A percentile compares a stretch with the other conserved stretches of the same genome.
Evolutionary conservation across 2,113 vertebrate species (phyloP).

Genomic region (Uria aalge): DNA sequence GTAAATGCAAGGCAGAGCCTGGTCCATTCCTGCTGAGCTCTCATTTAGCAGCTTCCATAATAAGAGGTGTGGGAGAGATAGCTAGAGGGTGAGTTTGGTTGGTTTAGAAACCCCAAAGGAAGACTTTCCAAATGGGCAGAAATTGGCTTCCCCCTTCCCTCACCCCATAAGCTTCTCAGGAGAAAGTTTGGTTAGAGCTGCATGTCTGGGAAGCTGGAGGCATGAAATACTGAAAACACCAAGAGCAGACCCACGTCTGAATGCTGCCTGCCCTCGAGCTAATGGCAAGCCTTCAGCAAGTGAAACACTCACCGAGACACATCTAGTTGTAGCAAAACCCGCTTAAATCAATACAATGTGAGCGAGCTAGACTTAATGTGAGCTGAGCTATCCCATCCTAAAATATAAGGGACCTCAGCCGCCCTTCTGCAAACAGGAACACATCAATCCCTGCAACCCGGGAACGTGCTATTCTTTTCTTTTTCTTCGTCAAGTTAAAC

Average conservation of each 20-base stretch:
- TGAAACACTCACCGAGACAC: not conserved
- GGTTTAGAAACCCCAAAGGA: not conserved
- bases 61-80: not conserved
- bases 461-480: not conserved
- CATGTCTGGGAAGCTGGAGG: not conserved
- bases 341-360: not conserved
- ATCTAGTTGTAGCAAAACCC: not conserved
- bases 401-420: not conserved
- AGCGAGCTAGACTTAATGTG: not conserved
- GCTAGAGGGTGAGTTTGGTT: not conserved
- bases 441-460: not conserved
- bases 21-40: not conserved
- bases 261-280: rapidly evolving
- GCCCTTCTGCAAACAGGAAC: not conserved
- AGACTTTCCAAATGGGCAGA: not conserved
- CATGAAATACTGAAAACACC: not conserved
- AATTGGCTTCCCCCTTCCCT: not conserved
- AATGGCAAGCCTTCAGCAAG: not conserved
- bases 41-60: not conserved
- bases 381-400: not conserved
- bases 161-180: rapidly evolving
- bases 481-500: not conserved
- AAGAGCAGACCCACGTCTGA: not conserved
- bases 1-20: not conserved
- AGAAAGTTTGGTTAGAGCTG: not conserved